Evolutionary conservation across 2,888 invertebrate genomes (phyloP), one percentile per base, ranked within the genome.

Genomic region (Blomia tropicalis): DNA sequence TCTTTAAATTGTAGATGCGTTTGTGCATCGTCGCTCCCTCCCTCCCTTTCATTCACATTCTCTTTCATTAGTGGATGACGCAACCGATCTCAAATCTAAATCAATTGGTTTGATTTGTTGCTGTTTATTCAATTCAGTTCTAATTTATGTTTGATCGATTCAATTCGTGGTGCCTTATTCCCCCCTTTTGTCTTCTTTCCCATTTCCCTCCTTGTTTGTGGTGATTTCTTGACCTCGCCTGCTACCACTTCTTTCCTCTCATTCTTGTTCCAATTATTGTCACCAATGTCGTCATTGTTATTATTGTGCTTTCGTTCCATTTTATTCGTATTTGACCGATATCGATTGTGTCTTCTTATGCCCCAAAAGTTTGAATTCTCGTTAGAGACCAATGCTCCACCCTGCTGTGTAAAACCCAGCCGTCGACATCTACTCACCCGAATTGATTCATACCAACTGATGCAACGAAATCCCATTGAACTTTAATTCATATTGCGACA

Each of bases 1-100:
- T 64, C n/a, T 64, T 64, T 41, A 64, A 61, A 36, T 44, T 64
- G 36, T 64, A 47, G 51, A 25, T 22, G 51, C 22, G 27, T 47
- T 27, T 19, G 22, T 47, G 51, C 27, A 47, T 47, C 51, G 27
- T 41, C n/a, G 14, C 41, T n/a, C 41, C 41, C 41, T n/a, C 41
- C 41, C n/a, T 14, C 14, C n/a, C n/a, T 41, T 41, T 41, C n/a
- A 41, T n/a, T 41, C n/a, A 41, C 41, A 17, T 41, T 41, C 14
- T 14, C 14, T 41, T 41, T 41, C 41, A n/a, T 41, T 41, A 17
- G 41, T 41, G n/a, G n/a, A n/a, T n/a, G n/a, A n/a, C n/a, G n/a
- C n/a, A n/a, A n/a, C n/a, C n/a, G n/a, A n/a, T n/a, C n/a, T n/a
- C n/a, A n/a, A n/a, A n/a, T n/a, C n/a, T n/a, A n/a, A 36, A 36